These are phyloP conservation scores for Amyelois transitella DNA, from an alignment of 1,140 invertebrate genomes.

Conservation along the genomic window DNA sequence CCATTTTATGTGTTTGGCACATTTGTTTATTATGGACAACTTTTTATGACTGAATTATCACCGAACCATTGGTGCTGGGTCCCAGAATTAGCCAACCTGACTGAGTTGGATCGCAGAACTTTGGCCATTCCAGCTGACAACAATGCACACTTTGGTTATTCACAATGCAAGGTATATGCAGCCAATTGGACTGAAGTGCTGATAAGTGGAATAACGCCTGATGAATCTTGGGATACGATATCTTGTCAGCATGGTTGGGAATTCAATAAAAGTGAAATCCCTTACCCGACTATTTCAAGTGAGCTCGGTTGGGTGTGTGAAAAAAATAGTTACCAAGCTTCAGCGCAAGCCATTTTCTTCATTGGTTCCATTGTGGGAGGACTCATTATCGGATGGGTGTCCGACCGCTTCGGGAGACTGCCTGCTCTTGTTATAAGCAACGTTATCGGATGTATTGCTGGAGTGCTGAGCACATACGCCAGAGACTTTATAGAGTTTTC, in stretches of 20 bases:
- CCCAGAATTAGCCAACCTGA: constrained; percentile 67
- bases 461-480: constrained; percentile 78
- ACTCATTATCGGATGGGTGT: constrained; percentile 79
- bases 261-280: constrained; percentile 73
- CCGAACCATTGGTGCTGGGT: constrained; percentile 78
- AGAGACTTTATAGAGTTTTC: constrained; percentile 76
- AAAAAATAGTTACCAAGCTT: constrained; percentile 76
- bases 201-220: constrained; percentile 18
- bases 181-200: constrained; percentile 54
- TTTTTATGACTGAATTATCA: constrained; percentile 78
- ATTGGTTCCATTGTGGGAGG: constrained; percentile 81
- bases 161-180: constrained; percentile 38
- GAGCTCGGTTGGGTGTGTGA: constrained; percentile 80
- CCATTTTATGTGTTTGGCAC: constrained; percentile 75
- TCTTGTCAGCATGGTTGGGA: constrained; percentile 76
- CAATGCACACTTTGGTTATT: constrained; percentile 42
- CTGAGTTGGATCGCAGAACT: constrained; percentile 43
- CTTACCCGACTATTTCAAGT: constrained; percentile 58
- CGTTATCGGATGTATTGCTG: constrained; percentile 77
- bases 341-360: constrained; percentile 81
- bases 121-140: constrained; percentile 46
- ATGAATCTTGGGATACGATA: constrained; percentile 40
- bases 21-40: constrained; percentile 79
- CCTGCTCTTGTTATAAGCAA: constrained; percentile 79
- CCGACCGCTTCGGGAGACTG: constrained; percentile 79